Evolutionary conservation across 2,888 invertebrate species (phyloP).

Genomic region (Linnaemya tessellans): DNA sequence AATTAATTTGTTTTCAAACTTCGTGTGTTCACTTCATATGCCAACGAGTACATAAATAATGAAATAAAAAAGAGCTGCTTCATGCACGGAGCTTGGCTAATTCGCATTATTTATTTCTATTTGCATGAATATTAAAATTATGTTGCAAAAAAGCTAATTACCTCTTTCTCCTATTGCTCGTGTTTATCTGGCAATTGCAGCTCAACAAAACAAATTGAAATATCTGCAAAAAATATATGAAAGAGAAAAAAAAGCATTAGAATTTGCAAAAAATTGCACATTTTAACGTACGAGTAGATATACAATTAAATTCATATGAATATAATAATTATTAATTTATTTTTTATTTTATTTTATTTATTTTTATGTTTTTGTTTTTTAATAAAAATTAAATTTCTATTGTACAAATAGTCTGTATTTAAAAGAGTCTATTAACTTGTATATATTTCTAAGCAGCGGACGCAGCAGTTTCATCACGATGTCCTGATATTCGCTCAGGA

Average conservation of each 20-base stretch:
- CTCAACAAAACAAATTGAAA: constrained; percentile 33
- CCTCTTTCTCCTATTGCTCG: constrained; percentile 4
- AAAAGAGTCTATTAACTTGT: constrained; percentile 15
- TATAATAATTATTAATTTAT: too few relatives aligned
- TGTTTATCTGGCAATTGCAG: constrained; percentile 33
- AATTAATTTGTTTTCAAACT: not conserved
- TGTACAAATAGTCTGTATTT: constrained; percentile 6
- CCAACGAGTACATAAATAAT: too few relatives aligned
- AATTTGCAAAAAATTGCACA: constrained; percentile 22
- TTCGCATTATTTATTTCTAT: constrained; percentile 15
- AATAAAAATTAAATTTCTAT: constrained; percentile 48
- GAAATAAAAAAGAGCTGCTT: not conserved
- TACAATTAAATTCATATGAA: constrained; percentile 53
- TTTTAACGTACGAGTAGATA: constrained; percentile 54
- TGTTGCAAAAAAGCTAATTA: constrained; percentile 22
- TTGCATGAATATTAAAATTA: constrained; percentile 4
- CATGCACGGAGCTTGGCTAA: not conserved
- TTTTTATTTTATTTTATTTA: constrained; percentile 3
- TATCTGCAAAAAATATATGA: constrained; percentile 49
- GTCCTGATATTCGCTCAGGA: too few relatives aligned
- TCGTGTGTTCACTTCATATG: not conserved
- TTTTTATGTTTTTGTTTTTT: not conserved
- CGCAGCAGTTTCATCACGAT: too few relatives aligned
- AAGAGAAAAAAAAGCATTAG: constrained; percentile 19
- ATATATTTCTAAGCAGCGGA: too few relatives aligned